Evolutionary conservation across 2,888 invertebrate genomes (phyloP).

Genomic region (Alviniconcha strummeri): DNA sequence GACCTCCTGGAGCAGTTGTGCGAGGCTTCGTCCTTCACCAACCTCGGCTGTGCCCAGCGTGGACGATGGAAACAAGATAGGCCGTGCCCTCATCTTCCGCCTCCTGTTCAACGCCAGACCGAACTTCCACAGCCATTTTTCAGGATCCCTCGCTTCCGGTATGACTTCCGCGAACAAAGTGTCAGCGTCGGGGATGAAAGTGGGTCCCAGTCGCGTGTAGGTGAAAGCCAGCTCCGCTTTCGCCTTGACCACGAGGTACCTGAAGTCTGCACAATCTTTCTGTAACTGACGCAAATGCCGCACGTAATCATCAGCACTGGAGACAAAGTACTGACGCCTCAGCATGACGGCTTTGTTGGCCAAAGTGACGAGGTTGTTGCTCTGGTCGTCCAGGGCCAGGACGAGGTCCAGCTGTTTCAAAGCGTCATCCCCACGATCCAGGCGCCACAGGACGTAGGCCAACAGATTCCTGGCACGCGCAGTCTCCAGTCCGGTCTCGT

Average conservation of each 20-base stretch:
- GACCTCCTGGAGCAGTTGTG: not conserved
- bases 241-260: slow-evolving; percentile 18
- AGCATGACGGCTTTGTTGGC: slow-evolving; percentile 31
- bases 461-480: slow-evolving; percentile 19
- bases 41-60: not conserved
- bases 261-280: not conserved
- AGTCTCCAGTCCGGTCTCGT: slow-evolving; percentile 19
- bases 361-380: slow-evolving; percentile 20
- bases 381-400: not conserved
- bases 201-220: slow-evolving; percentile 23
- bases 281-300: not conserved
- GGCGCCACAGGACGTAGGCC: not conserved
- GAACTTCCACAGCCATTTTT: slow-evolving; percentile 31
- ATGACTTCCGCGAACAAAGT: slow-evolving; percentile 14
- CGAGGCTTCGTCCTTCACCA: not conserved
- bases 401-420: not conserved
- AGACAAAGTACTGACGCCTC: not conserved
- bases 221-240: slow-evolving; percentile 31
- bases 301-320: not conserved
- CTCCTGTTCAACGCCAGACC: slow-evolving; percentile 18
- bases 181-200: not conserved
- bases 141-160: slow-evolving; percentile 17
- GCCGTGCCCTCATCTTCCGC: not conserved
- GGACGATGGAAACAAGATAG: not conserved
- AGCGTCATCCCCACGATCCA: not conserved